These are phyloP conservation scores for Meriones unguiculatus DNA, from an alignment of 2,113 vertebrate genomes.

Conservation along the genomic window DNA sequence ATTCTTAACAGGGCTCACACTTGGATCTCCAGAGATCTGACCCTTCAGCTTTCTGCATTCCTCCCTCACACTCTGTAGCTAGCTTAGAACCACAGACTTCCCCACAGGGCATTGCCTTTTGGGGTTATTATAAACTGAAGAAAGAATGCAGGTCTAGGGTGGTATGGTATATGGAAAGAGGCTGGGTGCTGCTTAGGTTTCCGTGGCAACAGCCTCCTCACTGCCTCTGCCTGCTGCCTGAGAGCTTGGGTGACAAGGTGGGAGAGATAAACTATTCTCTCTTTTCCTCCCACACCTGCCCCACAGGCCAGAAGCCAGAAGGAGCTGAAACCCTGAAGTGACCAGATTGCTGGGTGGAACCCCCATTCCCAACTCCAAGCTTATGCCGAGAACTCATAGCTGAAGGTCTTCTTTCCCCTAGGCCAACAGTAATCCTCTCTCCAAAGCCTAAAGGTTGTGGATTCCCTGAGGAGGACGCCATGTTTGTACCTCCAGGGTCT, in stretches of 20 bases:
- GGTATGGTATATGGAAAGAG: not conserved
- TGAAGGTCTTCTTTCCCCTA: not conserved
- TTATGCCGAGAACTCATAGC: not conserved
- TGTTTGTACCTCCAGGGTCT: not conserved
- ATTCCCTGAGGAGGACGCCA: not conserved
- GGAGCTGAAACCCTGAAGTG: not conserved
- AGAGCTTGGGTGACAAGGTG: not conserved
- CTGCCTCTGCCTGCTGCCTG: not conserved
- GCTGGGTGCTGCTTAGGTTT: not conserved
- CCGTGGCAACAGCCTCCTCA: slow-evolving; percentile 49
- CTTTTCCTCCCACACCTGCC: not conserved
- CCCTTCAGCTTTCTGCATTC: not conserved
- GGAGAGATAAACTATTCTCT: not conserved
- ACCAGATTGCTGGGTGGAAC: not conserved
- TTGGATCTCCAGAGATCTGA: not conserved
- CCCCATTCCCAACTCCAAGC: not conserved
- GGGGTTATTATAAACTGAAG: not conserved
- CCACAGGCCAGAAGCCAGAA: not conserved
- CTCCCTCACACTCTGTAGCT: not conserved
- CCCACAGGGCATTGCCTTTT: not conserved
- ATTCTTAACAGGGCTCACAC: not conserved
- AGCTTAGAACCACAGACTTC: not conserved
- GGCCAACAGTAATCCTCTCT: not conserved
- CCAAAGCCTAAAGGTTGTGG: not conserved
- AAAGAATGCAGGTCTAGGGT: not conserved